Evolutionary conservation across 2,113 vertebrate species (phyloP).

Genomic region (Melanerpes aurifrons): DNA sequence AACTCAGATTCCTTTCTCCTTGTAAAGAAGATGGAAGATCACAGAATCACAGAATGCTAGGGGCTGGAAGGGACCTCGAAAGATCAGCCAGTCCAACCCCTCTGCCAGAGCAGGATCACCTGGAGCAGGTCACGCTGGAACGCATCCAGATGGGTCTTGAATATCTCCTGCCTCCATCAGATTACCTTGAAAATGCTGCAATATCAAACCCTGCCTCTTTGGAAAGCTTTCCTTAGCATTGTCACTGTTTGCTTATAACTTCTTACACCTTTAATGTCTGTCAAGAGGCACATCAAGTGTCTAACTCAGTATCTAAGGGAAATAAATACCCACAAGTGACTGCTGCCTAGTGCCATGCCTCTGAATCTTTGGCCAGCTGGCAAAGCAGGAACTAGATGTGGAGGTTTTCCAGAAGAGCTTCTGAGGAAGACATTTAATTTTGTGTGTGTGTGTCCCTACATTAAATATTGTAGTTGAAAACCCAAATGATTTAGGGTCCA

Average conservation of each 20-base stretch:
- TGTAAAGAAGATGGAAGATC: not conserved
- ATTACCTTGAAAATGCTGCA: not conserved
- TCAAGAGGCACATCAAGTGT: slow-evolving; percentile 15
- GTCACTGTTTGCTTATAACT: not conserved
- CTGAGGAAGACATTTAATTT: not conserved
- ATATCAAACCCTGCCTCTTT: not conserved
- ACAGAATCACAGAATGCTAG: too few species aligned
- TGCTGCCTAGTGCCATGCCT: slow-evolving; percentile 37
- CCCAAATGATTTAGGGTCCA: slow-evolving; percentile 35
- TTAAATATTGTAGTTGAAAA: slow-evolving; percentile 54
- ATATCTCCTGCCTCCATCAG: not conserved
- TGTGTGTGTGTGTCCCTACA: not conserved
- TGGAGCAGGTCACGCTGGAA: too few species aligned
- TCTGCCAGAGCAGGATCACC: too few species aligned
- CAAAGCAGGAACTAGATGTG: slow-evolving; percentile 1
- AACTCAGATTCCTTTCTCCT: not conserved
- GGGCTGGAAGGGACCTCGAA: too few species aligned
- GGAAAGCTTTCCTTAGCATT: not conserved
- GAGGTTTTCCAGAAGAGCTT: slow-evolving; percentile 55
- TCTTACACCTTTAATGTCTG: not conserved
- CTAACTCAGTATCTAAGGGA: slow-evolving; percentile 14
- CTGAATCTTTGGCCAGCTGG: slow-evolving; percentile 39
- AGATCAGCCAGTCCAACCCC: too few species aligned
- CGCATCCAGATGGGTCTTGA: too few species aligned
- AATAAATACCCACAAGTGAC: slow-evolving; percentile 45